These are phyloP conservation scores for Phorcus lineatus DNA, from an alignment of 2,888 invertebrate genomes.

Conservation along the genomic window DNA sequence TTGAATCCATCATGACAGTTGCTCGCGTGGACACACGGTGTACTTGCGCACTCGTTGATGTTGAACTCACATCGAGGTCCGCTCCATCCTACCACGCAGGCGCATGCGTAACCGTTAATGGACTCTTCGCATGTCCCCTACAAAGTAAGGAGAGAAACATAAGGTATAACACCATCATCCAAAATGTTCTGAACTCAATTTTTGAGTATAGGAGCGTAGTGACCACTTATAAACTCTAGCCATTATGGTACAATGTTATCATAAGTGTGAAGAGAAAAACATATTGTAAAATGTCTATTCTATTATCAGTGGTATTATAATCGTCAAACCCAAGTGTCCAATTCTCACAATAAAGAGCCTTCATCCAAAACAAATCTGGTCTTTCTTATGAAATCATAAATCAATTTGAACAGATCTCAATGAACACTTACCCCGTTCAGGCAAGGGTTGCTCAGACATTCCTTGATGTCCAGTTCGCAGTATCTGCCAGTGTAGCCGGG, in stretches of 20 bases:
- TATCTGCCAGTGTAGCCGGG: conserved; percentile 40
- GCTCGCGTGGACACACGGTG: conserved; percentile 52
- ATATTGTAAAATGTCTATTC: no score
- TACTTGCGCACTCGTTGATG: conserved; percentile 51
- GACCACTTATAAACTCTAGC: no score
- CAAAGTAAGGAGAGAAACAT: neutral
- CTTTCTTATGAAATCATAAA: no score
- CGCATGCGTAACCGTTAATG: conserved; percentile 93
- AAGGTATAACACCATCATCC: no score
- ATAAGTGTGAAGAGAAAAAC: no score
- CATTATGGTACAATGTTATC: no score
- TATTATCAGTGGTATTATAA: no score
- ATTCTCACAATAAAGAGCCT: neutral
- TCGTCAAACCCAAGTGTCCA: neutral
- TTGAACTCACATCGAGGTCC: conserved; percentile 77
- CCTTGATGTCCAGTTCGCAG: conserved; percentile 74
- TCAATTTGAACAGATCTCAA: neutral
- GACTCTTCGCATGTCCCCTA: conserved; percentile 93
- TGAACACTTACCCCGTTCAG: conserved; percentile 74
- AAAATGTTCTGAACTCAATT: no score
- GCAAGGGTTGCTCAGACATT: conserved; percentile 85
- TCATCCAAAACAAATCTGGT: no score
- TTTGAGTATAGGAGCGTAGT: neutral
- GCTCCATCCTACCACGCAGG: conserved; percentile 52
- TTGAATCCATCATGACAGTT: conserved; percentile 82